Evolutionary conservation across 2,888 invertebrate genomes (phyloP).

Genomic region (Conus canariensis): DNA sequence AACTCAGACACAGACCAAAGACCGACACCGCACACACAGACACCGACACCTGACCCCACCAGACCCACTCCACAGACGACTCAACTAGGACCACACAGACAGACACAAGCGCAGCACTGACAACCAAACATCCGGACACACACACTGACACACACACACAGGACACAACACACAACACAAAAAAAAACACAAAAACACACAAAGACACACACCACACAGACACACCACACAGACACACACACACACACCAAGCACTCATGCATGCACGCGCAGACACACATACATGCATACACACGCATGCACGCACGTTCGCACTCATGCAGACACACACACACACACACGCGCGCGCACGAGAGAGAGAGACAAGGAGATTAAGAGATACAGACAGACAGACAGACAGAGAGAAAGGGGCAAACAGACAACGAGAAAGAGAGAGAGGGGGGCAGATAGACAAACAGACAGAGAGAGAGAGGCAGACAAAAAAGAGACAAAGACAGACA

Average conservation of each 20-base stretch:
- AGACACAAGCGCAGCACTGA: neutral
- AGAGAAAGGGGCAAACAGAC: too few relatives aligned
- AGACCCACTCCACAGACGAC: too few relatives aligned
- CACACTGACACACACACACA: neutral
- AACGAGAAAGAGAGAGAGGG: too few relatives aligned
- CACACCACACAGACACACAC: neutral
- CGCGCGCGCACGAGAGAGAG: neutral
- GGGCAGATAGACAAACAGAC: too few relatives aligned
- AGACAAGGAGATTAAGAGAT: neutral
- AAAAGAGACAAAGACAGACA: too few relatives aligned
- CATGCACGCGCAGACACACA: neutral
- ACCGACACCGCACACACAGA: too few relatives aligned
- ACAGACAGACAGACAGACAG: too few relatives aligned
- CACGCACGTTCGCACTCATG: neutral
- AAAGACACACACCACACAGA: neutral
- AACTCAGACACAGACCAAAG: too few relatives aligned
- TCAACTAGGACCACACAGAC: too few relatives aligned
- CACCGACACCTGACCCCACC: too few relatives aligned
- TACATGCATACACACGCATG: neutral
- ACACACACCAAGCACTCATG: neutral
- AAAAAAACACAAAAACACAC: too few relatives aligned
- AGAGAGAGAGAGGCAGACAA: too few relatives aligned
- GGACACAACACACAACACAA: neutral
- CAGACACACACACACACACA: constrained; percentile 3
- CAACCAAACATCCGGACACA: neutral